Base-by-base conservation (phyloP, 2,888 invertebrate genomes). In the Athalia cordata region DNA sequence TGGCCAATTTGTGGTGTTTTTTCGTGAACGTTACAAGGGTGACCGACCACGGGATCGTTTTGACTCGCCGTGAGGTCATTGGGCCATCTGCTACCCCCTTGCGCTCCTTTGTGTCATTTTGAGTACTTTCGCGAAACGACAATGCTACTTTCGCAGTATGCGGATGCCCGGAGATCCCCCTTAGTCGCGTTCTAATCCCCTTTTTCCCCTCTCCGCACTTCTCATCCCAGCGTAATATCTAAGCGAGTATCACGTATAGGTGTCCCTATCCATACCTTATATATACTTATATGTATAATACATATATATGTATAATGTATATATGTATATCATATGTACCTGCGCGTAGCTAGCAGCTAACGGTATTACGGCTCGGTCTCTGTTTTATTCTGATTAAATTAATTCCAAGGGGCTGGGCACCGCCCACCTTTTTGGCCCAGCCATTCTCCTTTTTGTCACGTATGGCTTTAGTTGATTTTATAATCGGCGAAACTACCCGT, bases 391-490 rank as follows among this genome's bases (percentile, higher is more conserved):
- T 82, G 83, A 83, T 84, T 84, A 84, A 84, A 84, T 84, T 84
- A 84, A 84, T 83, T 84, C 81, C 81, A 79, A 79, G 82, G 82
- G 81, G 79, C 61, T 65, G 49, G 62, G 59, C 43, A 52, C 50
- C 75, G 64, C 75, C 75, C 75, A 75, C 75, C 75, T 75, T 75
- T 75, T 75, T 75, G 75, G 62, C 75, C 64, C 64, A 15, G 66
- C 78, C 80, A 80, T 81, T 72, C 80, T 81, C 85, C 83, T 84
- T 86, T 87, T 85, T 85, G 83, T 84, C 85, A 83, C 85, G 85
- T 85, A 84, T 86, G 84, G 84, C 84, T 85, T 84, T 85, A 85
- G 85, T 86, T 86, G 85, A 86, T 86, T 85, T 86, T 86, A 86
- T 86, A 86, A 86, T 85, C 83, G 85, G 83, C 82, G 82, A 83